phyloP scores from a whole-genome alignment of 2,888 invertebrate species.

The Mylabris sibirica region DNA sequence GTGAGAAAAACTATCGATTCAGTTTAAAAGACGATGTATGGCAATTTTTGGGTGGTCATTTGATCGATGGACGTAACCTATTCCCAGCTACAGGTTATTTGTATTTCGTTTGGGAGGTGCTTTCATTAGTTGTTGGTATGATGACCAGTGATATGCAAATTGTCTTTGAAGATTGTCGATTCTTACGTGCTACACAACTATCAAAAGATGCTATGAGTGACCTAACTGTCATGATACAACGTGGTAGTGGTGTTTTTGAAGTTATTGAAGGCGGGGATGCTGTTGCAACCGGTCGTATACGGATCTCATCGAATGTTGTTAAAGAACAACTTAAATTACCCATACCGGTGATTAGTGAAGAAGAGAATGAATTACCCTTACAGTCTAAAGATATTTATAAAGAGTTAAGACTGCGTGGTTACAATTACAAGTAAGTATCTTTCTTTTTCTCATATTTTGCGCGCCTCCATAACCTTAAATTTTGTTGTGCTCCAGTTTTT shows the following conservation, averaged over 20 bases:
- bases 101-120: constrained; percentile 64
- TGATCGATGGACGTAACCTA: constrained; percentile 72
- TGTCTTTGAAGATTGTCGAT: constrained; percentile 67
- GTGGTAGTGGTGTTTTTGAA: constrained; percentile 50
- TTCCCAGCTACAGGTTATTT: constrained; percentile 70
- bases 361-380: constrained; percentile 59
- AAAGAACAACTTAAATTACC: constrained; percentile 56
- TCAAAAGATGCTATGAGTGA: constrained; percentile 56
- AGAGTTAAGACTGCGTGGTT: constrained; percentile 74
- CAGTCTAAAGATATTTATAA: constrained; percentile 72
- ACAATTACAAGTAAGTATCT: constrained; percentile 60
- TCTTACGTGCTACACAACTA: constrained; percentile 65
- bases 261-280: constrained; percentile 39
- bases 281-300: constrained; percentile 41
- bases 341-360: not conserved
- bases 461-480: not conserved
- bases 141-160: constrained; percentile 63
- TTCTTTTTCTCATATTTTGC: constrained; percentile 13
- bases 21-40: constrained; percentile 71
- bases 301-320: constrained; percentile 30
- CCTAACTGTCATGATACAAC: constrained; percentile 46
- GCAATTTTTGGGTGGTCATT: constrained; percentile 80
- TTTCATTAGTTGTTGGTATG: constrained; percentile 59
- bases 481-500: not conserved
- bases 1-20: constrained; percentile 69